Evolutionary conservation across 2,113 vertebrate species (phyloP), one percentile per base, ranked within the genome.

Genomic region (Passer domesticus): DNA sequence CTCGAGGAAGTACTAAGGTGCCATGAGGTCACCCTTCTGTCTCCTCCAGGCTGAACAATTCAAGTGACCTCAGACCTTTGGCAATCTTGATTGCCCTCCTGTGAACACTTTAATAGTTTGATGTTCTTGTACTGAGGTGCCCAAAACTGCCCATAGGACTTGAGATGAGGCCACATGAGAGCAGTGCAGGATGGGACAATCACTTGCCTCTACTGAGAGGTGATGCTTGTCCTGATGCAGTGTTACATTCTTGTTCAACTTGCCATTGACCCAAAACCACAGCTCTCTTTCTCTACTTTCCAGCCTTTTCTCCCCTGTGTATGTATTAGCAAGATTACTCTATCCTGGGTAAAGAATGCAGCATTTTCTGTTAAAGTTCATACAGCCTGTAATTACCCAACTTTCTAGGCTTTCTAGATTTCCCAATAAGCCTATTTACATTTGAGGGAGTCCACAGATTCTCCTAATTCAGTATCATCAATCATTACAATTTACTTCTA

Each of bases 151-250:
- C 35, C 10, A 15, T 9, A 19, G 33, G 6, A 25, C 20, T 55
- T 2, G 2, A 41, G 18, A 33, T 19, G 25, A 9, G 14, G 8
- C 33, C 1, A 1, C 56, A 72, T 0, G 2, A 47, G 8, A 6
- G 11, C 25, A 37, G 47, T 9, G 21, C 7, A 33, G n/a, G 2
- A 21, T 44, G 35, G 21, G 18, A 59, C 35, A 47, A 47, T 56
- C 41, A 10, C 10, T 9, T 55, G 3, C 31, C 49, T 68, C 0
- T 0, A 20, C 6, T 3, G 2, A 17, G 15, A 7, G 24, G 13
- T 0, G 0, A 8, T 78, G 49, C 19, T 50, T 19, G 2, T 25
- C 11, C 41, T 10, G 37, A 64, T 41, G 70, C 15, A 2, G 8
- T 22, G 3, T 13, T 82, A 21, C 24, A 10, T 8, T 55, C 11